Base-by-base conservation (phyloP, 1,140 invertebrate species). In the Tenebrio molitor region DNA sequence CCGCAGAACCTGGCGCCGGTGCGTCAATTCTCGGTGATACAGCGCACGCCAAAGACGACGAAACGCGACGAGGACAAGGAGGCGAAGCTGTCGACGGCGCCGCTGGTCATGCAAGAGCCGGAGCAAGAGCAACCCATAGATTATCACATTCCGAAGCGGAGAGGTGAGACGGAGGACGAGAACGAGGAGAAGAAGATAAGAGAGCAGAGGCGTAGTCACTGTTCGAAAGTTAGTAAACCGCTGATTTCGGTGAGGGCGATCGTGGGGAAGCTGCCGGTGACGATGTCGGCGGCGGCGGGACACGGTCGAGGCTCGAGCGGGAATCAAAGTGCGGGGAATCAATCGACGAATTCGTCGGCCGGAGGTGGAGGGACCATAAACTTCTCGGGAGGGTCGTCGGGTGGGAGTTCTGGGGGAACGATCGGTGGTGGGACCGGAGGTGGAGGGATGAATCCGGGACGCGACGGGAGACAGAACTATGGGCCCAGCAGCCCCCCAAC, bases 121-220 rank as follows among this genome's bases (percentile, higher is more conserved):
- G 89, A 90, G 83, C 90, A 95, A 84, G 93, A 95, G 44, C 92
- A 94, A 74, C 93, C 94, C 0, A 95, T 95, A 62, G 92, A 95
- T 79, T 95, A 95, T 82, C 93, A 92, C 76, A 92, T 95, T 67
- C 93, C 93, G 12, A 94, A 93, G 82, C 89, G 91, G 66, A 87
- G 89, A 72, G 88, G 90, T 15, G 88, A 91, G 73, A 83, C 84
- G 8, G 89, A 91, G 79, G 89, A 92, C 64, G 87, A 87, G 21
- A 84, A 87, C 71, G 89, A 84, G 84, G 89, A 85, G 74, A 88
- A 83, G 81, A 87, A 83, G 81, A 87, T 85, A 83, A 86, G 83
- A 81, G 88, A 85, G 83, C 86, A 88, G 78, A 84, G 87, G 72
- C 80, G 87, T 70, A 86, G 85, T 34, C 87, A 87, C 53, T 88